These are phyloP conservation scores for Drosophila athabasca DNA, from an alignment of 1,140 invertebrate genomes.

Conservation along the genomic window DNA sequence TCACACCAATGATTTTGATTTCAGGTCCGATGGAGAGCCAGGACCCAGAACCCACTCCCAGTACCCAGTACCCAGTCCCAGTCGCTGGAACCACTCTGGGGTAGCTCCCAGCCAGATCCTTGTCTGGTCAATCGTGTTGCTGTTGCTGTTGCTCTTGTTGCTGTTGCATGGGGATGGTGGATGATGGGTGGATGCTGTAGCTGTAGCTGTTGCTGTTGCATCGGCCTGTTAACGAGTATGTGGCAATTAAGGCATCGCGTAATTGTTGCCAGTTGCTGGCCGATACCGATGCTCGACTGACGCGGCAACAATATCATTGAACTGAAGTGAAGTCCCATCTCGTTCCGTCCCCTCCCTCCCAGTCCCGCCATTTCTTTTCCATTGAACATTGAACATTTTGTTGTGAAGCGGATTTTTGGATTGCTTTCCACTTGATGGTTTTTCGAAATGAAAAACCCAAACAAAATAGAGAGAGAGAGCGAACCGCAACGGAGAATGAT, in stretches of 20 bases:
- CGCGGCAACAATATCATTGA: slow-evolving; percentile 43
- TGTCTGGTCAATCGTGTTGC: slow-evolving; percentile 33
- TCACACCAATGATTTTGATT: slow-evolving; percentile 81
- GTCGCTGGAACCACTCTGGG: too few species aligned
- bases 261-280: slow-evolving; percentile 78
- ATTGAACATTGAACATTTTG: slow-evolving; percentile 64
- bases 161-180: slow-evolving; percentile 10
- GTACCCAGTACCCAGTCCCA: background rate
- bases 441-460: slow-evolving; percentile 25
- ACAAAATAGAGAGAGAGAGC: slow-evolving; percentile 7
- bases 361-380: slow-evolving; percentile 28
- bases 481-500: slow-evolving; percentile 45
- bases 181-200: too few species aligned
- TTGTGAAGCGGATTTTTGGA: slow-evolving; percentile 69
- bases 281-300: slow-evolving; percentile 23
- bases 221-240: slow-evolving; percentile 59
- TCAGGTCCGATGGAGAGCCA: slow-evolving; percentile 47
- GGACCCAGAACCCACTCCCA: background rate
- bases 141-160: slow-evolving; percentile 36
- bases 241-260: slow-evolving; percentile 77
- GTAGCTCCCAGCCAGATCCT: slow-evolving; percentile 2
- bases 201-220: slow-evolving; percentile 28
- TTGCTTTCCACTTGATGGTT: slow-evolving; percentile 66
- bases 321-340: slow-evolving; percentile 20
- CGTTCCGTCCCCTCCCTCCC: background rate